A percentile compares a stretch with the other conserved stretches of the same genome.
Evolutionary conservation across 92 coral and sea anemone species (phyloP).

Genomic region (Meandrina meandrites): DNA sequence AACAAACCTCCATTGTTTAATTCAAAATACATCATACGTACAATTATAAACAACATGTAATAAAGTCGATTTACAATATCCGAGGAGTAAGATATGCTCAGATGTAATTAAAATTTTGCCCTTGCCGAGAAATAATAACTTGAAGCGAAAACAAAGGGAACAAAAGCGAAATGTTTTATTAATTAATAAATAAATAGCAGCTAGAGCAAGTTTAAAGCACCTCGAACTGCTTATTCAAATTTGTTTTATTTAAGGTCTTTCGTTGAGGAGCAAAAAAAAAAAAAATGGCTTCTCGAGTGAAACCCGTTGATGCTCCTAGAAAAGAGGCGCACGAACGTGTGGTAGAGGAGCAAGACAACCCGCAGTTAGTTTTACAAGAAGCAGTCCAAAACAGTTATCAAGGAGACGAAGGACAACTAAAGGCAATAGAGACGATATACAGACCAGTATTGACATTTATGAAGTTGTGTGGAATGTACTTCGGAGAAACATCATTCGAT

Average conservation of each 20-base stretch:
- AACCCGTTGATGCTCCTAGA: not conserved
- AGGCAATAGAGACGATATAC: conserved; percentile 6
- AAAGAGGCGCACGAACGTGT: not conserved
- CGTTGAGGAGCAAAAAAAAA: too few species aligned
- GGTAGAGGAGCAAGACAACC: not conserved
- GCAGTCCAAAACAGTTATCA: not conserved
- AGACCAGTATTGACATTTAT: conserved; percentile 3
- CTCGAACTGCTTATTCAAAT: not conserved
- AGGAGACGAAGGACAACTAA: not conserved
- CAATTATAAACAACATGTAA: too few species aligned
- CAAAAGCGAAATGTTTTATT: too few species aligned
- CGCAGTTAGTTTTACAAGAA: not conserved
- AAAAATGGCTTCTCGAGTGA: conserved; percentile 10
- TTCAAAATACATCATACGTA: too few species aligned
- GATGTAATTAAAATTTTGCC: not conserved
- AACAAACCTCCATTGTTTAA: too few species aligned
- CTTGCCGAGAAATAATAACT: not conserved
- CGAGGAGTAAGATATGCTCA: not conserved
- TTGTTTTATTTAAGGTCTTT: not conserved
- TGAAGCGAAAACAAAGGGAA: not conserved
- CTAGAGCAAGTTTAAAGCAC: not conserved
- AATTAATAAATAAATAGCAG: too few species aligned
- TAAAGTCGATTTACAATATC: not conserved
- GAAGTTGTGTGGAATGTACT: conserved; percentile 17
- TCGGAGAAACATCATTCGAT: conserved; percentile 11